Conservation (phyloP, 1,140 invertebrate genomes). For the Eciton burchellii region DNA sequence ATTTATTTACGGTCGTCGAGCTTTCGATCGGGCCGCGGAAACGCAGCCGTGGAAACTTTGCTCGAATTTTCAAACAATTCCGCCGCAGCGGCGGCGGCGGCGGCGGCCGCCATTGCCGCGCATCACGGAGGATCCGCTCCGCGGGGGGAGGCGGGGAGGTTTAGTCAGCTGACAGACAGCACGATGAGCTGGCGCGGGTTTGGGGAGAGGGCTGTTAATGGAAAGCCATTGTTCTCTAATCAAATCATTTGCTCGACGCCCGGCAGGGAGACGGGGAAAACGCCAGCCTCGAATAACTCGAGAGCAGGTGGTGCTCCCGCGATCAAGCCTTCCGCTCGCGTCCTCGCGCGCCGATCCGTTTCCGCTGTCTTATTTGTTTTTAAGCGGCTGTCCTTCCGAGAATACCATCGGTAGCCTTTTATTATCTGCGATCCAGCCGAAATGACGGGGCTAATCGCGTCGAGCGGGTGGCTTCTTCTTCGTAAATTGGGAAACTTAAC, state of each 20-base stretch:
- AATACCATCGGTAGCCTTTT: conserved; percentile 16
- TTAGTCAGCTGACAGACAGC: conserved; percentile 82
- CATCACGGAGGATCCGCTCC: conserved; percentile 48
- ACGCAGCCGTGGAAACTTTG: conserved; percentile 39
- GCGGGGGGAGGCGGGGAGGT: conserved; percentile 13
- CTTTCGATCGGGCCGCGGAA: conserved; percentile 11
- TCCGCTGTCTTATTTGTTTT: conserved; percentile 54
- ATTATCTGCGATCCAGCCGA: conserved; percentile 10
- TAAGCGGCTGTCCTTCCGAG: conserved; percentile 15
- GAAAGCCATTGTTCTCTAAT: conserved; percentile 85
- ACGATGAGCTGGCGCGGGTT: conserved; percentile 61
- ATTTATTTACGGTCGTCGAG: conserved; percentile 57
- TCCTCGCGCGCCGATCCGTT: conserved; percentile 24
- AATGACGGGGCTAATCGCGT: background rate
- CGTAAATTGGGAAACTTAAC: background rate
- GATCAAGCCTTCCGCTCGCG: conserved; percentile 51
- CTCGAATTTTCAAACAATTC: conserved; percentile 69
- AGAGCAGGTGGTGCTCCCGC: conserved; percentile 68
- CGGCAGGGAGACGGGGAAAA: conserved; percentile 67
- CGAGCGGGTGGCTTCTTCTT: background rate
- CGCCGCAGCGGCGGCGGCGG: conserved; percentile 24
- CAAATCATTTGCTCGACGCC: conserved; percentile 83
- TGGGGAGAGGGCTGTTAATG: conserved; percentile 80
- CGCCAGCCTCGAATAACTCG: conserved; percentile 22
- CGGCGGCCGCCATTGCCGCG: conserved; percentile 33